Evolutionary conservation across 2,888 invertebrate species (phyloP).

Genomic region (Dioctria rufipes): DNA sequence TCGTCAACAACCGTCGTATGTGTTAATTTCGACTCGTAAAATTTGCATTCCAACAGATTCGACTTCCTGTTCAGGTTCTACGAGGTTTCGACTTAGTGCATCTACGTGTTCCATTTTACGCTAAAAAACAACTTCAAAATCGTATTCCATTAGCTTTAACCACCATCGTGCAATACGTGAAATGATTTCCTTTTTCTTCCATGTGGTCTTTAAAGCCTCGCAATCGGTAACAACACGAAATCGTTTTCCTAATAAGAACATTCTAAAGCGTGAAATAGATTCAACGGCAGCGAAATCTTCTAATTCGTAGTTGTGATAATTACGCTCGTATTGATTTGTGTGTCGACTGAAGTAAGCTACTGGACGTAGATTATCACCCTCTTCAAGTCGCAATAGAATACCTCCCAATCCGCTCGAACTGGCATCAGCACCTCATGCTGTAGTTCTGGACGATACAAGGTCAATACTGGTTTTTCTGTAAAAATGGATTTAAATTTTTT

Average conservation of each 20-base stretch:
- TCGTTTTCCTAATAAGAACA: slow-evolving; percentile 64
- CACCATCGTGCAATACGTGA: slow-evolving; percentile 63
- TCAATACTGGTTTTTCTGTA: neutral
- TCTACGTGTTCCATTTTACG: neutral
- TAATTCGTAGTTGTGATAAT: slow-evolving; percentile 67
- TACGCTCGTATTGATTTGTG: slow-evolving; percentile 64
- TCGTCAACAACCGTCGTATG: slow-evolving; percentile 15
- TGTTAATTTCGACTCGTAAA: slow-evolving; percentile 5
- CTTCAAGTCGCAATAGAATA: slow-evolving; percentile 64
- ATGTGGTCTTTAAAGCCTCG: slow-evolving; percentile 59
- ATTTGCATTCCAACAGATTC: neutral
- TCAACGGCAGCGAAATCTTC: slow-evolving; percentile 67
- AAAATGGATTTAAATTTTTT: neutral
- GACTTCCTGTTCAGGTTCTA: neutral
- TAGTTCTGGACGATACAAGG: neutral
- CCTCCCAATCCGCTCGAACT: slow-evolving; percentile 64
- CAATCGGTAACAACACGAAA: neutral
- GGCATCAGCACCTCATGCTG: slow-evolving; percentile 66
- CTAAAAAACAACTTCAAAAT: neutral
- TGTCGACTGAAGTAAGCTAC: slow-evolving; percentile 56
- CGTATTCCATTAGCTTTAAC: neutral
- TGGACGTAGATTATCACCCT: neutral
- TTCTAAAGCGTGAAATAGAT: slow-evolving; percentile 64
- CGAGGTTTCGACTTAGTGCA: neutral
- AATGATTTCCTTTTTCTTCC: slow-evolving; percentile 62